These are phyloP conservation scores for human DNA, from an alignment of 2,113 vertebrate species.

Conservation along the genomic window GRCh38 chr2:167966501-167967000, in stretches of 20 bases:
- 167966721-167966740: slow-evolving; percentile 13
- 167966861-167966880: slow-evolving; percentile 80
- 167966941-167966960: slow-evolving; percentile 77
- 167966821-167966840: slow-evolving; percentile 70
- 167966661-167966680: background rate
- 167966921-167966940: slow-evolving; percentile 75
- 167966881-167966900: slow-evolving; percentile 79
- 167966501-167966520: slow-evolving; percentile 39
- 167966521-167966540: slow-evolving; percentile 61
- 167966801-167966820: slow-evolving; percentile 76
- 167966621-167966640: background rate
- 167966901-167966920: slow-evolving; percentile 75
- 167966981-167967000: slow-evolving; percentile 73
- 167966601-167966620: background rate
- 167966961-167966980: slow-evolving; percentile 71
- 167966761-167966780: slow-evolving; percentile 64
- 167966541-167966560: slow-evolving; percentile 3
- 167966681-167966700: background rate
- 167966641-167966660: background rate
- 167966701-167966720: slow-evolving; percentile 12
- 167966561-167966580: background rate
- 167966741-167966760: slow-evolving; percentile 68
- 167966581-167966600: background rate
- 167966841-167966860: slow-evolving; percentile 80
- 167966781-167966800: slow-evolving; percentile 76